These are phyloP conservation scores for Protonemura montana DNA, from an alignment of 2,888 invertebrate genomes.

Conservation along the genomic window DNA sequence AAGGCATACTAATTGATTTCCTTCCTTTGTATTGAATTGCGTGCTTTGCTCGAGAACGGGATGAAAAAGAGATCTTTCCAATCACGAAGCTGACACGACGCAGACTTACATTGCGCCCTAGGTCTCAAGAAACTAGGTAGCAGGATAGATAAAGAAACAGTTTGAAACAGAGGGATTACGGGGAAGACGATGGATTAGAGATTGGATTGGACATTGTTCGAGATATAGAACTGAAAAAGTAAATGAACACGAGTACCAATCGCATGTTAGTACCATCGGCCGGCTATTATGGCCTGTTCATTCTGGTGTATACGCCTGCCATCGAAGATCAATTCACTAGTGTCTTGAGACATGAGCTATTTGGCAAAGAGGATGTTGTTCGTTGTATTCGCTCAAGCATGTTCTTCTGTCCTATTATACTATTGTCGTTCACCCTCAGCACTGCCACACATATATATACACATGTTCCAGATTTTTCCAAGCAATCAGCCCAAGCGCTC, in stretches of 20 bases:
- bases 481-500: not conserved
- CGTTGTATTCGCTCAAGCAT: not conserved
- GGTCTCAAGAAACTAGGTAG: not conserved
- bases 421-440: not conserved
- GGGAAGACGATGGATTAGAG: not conserved
- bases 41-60: not conserved
- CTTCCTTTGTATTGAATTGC: not conserved
- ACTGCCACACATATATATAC: not conserved
- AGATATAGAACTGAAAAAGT: conserved; percentile 26
- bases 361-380: not conserved
- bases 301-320: not conserved
- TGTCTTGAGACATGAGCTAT: not conserved
- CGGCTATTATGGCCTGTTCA: not conserved
- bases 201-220: conserved; percentile 13
- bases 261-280: not conserved
- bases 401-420: not conserved
- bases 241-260: conserved; percentile 9
- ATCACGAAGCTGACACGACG: not conserved
- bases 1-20: not conserved
- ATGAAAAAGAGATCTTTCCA: conserved; percentile 7
- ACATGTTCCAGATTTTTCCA: not conserved
- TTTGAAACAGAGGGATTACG: conserved; percentile 18
- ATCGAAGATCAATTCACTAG: not conserved
- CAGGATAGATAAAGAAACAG: conserved; percentile 15
- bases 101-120: not conserved